phyloP scores from a whole-genome alignment of 2,797 vertebrate genomes.

The Gymnothorax javanicus region DNA sequence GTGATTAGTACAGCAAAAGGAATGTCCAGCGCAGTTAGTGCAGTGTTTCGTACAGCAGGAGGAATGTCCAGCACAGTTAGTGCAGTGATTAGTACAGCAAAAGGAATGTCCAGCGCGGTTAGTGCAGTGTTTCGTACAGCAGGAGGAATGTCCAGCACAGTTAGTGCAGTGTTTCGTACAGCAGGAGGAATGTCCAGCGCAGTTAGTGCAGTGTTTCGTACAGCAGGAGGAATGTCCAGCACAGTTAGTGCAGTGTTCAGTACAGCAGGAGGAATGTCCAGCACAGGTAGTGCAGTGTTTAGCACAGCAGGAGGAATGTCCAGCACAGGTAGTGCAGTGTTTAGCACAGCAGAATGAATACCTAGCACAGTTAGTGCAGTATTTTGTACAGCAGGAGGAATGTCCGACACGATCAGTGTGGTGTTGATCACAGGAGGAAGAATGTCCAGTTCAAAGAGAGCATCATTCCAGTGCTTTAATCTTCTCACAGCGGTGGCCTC shows the following conservation, averaged over 20 bases:
- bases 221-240: not conserved
- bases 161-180: not conserved
- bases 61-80: not conserved
- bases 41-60: not conserved
- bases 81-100: not conserved
- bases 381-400: not conserved
- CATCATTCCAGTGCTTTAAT: slow-evolving; percentile 11
- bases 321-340: not conserved
- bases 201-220: not conserved
- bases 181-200: no score
- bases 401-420: not conserved
- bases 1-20: not conserved
- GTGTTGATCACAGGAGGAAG: not conserved
- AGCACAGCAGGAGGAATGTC: not conserved
- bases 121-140: not conserved
- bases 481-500: slow-evolving; percentile 74
- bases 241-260: not conserved
- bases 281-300: not conserved
- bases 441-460: not conserved
- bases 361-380: not conserved
- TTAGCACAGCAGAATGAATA: not conserved
- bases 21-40: not conserved
- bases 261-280: not conserved
- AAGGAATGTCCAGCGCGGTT: not conserved
- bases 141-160: not conserved